A percentile compares a stretch with the other conserved stretches of the same genome.
Conservation (phyloP, 2,113 vertebrate species). For the Girardinichthys multiradiatus region DNA sequence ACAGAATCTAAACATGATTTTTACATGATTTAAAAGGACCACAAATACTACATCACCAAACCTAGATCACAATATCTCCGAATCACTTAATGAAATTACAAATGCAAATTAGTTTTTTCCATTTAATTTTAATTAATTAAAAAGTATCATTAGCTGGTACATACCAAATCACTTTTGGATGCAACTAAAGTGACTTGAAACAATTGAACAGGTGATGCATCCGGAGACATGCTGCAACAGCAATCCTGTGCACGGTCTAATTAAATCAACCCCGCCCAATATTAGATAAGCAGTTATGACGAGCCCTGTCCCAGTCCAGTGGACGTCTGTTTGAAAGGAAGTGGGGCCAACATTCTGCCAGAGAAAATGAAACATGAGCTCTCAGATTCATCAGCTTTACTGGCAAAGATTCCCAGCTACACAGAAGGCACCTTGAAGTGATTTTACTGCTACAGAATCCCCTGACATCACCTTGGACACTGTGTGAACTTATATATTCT, state of each 20-base stretch:
- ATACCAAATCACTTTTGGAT: neutral
- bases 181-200: neutral
- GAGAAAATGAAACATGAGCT: conserved; percentile 14
- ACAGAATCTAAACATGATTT: neutral
- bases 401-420: neutral
- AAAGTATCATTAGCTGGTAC: neutral
- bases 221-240: neutral
- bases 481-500: neutral
- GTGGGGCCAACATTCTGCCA: conserved; percentile 8
- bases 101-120: neutral
- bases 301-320: neutral
- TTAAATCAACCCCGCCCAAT: conserved; percentile 5
- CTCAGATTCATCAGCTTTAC: neutral
- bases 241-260: conserved; percentile 1
- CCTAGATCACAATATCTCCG: neutral
- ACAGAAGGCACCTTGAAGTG: neutral
- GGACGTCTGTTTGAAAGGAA: neutral
- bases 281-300: conserved; percentile 5
- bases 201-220: neutral
- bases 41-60: neutral
- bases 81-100: neutral
- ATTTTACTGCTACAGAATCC: neutral
- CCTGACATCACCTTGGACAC: neutral
- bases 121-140: neutral
- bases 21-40: neutral